Evolutionary conservation across 2,888 invertebrate genomes (phyloP).

Genomic region (Melanotus villosus): DNA sequence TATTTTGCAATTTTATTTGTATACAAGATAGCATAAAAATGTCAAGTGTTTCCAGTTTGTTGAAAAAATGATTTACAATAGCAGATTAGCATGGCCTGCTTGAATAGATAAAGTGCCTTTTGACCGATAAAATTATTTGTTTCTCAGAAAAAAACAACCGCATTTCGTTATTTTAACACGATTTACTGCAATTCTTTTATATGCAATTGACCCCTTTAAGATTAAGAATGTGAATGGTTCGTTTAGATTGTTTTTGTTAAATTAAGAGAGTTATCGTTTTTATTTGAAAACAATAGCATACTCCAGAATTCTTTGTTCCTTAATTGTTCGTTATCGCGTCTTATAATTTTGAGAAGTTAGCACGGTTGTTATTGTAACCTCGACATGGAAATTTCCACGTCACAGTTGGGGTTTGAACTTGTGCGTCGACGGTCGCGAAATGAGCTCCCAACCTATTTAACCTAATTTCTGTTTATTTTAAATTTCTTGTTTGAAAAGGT

Average conservation of each 20-base stretch:
- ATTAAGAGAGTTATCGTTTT: background rate
- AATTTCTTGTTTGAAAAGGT: too few species aligned
- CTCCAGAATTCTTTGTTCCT: too few species aligned
- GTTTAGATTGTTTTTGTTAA: background rate
- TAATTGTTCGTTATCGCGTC: too few species aligned
- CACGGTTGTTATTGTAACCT: too few species aligned
- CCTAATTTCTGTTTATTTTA: too few species aligned
- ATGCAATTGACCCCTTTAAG: slow-evolving; percentile 65
- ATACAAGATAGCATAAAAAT: slow-evolving; percentile 33
- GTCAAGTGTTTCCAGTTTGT: slow-evolving; percentile 43
- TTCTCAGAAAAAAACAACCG: slow-evolving; percentile 56
- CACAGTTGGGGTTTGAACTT: too few species aligned
- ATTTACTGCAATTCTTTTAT: slow-evolving; percentile 43
- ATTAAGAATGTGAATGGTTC: slow-evolving; percentile 53
- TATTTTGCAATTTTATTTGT: slow-evolving; percentile 27
- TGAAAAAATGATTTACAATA: slow-evolving; percentile 49
- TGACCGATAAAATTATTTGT: slow-evolving; percentile 67
- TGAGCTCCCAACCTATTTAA: too few species aligned
- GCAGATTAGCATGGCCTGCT: slow-evolving; percentile 47
- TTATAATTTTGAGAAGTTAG: too few species aligned
- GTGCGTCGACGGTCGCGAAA: too few species aligned
- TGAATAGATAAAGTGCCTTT: slow-evolving; percentile 54
- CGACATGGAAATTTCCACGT: too few species aligned
- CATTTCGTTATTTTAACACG: slow-evolving; percentile 38
- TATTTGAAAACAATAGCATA: background rate